Evolutionary conservation across 2,113 vertebrate species (phyloP).

Genomic region (Coreoperca whiteheadi): DNA sequence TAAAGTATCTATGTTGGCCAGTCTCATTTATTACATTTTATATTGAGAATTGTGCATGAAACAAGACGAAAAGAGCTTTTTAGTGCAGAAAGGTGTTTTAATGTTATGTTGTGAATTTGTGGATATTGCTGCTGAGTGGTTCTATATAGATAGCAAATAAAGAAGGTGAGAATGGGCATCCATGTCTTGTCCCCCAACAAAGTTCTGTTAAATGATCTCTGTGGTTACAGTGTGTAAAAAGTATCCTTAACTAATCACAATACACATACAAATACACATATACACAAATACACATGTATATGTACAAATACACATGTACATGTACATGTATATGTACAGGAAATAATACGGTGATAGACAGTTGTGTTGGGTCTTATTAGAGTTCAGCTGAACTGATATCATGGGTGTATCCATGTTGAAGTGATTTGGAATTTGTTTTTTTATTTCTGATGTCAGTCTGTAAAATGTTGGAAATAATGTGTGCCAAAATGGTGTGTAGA

Average conservation of each 20-base stretch:
- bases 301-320: too few species aligned
- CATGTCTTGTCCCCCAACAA: neutral
- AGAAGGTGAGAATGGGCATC: neutral
- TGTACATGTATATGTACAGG: too few species aligned
- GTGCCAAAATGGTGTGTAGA: neutral
- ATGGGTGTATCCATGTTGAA: neutral
- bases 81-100: neutral
- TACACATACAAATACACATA: too few species aligned
- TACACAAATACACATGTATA: too few species aligned
- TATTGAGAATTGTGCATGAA: neutral
- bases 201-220: neutral
- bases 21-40: neutral
- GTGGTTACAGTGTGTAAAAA: too few species aligned
- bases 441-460: slow-evolving; percentile 1
- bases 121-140: neutral
- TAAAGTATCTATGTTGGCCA: neutral
- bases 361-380: neutral
- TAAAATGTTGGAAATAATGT: slow-evolving; percentile 5
- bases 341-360: too few species aligned
- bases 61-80: neutral
- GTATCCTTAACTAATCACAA: too few species aligned
- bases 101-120: neutral
- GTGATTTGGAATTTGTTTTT: slow-evolving; percentile 9
- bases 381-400: neutral
- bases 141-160: neutral